Evolutionary conservation across 2,888 invertebrate species (phyloP), one percentile per base, ranked within the genome.

Genomic region (Thereva nobilitata): DNA sequence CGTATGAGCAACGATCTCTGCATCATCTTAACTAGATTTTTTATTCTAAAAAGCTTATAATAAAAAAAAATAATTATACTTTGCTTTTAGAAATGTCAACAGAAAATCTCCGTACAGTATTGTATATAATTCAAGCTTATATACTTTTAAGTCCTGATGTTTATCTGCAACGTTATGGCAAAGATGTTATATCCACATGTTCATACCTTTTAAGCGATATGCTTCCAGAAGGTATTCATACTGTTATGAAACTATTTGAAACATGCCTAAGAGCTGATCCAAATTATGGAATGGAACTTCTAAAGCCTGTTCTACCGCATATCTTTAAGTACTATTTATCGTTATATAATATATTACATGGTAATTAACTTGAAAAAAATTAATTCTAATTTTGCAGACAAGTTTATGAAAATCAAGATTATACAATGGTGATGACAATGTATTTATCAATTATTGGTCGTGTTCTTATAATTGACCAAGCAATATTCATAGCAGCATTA

Each of bases 41-140:
- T 23, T 23, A 2, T 23, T 23, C 23, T 23, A 23, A 23, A 23
- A 23, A 23, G 23, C 23, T 23, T 23, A 23, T 23, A 23, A 23
- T 23, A 23, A 23, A 23, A 23, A 23, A 23, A 8, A 56, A 40
- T 38, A 9, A 4, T 38, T n/a, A 8, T 7, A 47, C 35, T 56
- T 54, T 56, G 59, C 52, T 81, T 82, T 10, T 80, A 91, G 94
- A 95, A 79, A 85, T 87, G 78, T 90, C 92, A 0, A 87, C 92
- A 0, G 95, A 95, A 76, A 89, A 92, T 78, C 83, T 95, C 8
- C 85, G 89, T 69, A 86, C 88, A 67, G 90, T 92, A 70, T 84
- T 95, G 9, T 87, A 89, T 74, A 90, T 96, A 76, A 89, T 91
- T 77, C 88, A 92, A 78, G 92, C 90, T 0, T 93, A 95, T 78